Percentiles rank a stretch among this genome's conserved stretches.
Conservation (phyloP, 30 jellyfish, hydroid and myxozoan genomes). For the Hydra vulgaris region DNA sequence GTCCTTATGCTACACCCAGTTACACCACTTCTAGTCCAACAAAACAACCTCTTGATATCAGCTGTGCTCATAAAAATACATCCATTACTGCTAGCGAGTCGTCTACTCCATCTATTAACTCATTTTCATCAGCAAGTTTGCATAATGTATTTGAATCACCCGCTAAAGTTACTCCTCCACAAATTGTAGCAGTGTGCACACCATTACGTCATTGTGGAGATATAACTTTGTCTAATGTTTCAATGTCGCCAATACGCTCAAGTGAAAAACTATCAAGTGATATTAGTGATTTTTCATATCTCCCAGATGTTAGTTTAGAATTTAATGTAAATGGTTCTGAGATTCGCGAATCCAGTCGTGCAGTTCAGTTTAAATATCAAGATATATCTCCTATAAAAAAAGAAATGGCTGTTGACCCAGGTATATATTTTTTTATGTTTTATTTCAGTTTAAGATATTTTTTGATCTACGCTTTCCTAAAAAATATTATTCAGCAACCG, state of each 20-base stretch:
- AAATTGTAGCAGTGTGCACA: constrained; percentile 21
- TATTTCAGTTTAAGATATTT: neutral
- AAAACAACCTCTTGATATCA: neutral
- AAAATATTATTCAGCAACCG: neutral
- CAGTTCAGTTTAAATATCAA: constrained; percentile 12
- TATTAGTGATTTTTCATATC: constrained; percentile 2
- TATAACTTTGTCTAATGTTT: constrained; percentile 14
- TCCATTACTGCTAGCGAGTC: neutral
- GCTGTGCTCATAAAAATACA: neutral
- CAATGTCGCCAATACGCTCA: constrained; percentile 18
- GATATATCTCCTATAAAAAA: constrained; percentile 24
- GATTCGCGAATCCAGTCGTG: constrained; percentile 26
- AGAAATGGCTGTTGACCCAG: neutral
- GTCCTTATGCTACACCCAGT: constrained; percentile 8
- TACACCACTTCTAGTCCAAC: constrained; percentile 32
- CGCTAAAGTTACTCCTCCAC: constrained; percentile 5
- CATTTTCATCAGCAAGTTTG: constrained; percentile 8
- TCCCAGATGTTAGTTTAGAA: constrained; percentile 27
- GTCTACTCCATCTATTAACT: neutral
- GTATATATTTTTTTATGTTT: neutral
- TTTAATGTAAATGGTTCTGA: neutral
- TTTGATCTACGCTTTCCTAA: neutral
- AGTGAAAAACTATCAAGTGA: neutral
- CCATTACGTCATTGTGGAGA: constrained; percentile 9
- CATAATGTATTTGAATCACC: constrained; percentile 9